phyloP scores from a whole-genome alignment of 2,113 vertebrate species.

The Alethe castanea region DNA sequence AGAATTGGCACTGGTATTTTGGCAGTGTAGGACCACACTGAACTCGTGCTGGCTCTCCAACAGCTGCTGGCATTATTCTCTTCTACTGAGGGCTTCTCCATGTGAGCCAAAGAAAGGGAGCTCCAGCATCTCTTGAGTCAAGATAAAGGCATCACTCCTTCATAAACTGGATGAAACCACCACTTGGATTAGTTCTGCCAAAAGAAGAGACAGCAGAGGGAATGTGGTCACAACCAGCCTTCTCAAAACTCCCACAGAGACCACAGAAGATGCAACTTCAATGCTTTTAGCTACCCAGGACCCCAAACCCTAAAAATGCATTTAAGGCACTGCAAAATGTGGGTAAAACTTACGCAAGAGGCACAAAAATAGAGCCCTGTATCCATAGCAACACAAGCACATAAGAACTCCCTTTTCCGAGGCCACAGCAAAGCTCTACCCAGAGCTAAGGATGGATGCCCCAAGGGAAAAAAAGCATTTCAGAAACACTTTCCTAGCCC shows the following conservation, averaged over 20 bases:
- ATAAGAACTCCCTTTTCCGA: fast-evolving
- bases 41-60: not conserved
- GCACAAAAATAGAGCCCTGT: not conserved
- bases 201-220: not conserved
- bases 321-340: not conserved
- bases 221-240: not conserved
- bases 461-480: not conserved
- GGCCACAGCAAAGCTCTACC: not conserved
- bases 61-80: not conserved
- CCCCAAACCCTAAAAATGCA: not conserved
- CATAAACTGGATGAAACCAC: not conserved
- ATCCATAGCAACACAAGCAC: not conserved
- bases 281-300: not conserved
- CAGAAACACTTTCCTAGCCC: not conserved
- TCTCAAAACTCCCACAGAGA: not conserved
- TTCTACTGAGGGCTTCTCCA: not conserved
- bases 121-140: not conserved
- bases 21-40: fast-evolving
- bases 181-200: not conserved
- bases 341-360: not conserved
- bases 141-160: not conserved
- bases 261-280: not conserved
- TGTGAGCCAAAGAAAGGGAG: not conserved
- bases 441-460: not conserved
- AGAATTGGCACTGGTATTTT: not conserved